A percentile compares a stretch with the other conserved stretches of the same genome.
Evolutionary conservation across 2,888 invertebrate species (phyloP).

Genomic region (Dysmachus trigonus): DNA sequence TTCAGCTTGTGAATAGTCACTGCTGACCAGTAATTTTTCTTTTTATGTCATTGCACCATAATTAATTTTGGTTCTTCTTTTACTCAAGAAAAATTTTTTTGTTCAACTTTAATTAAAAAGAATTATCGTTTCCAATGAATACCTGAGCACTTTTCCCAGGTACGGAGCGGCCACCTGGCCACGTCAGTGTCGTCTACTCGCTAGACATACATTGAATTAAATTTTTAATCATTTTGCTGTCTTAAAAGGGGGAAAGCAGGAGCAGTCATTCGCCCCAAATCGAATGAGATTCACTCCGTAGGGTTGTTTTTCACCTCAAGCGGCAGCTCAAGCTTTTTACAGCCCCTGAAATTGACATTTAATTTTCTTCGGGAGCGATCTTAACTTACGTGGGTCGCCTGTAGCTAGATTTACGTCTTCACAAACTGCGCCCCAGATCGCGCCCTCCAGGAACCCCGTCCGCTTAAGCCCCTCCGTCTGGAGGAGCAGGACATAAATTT

Average conservation of each 20-base stretch:
- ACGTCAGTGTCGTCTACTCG: background rate
- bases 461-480: background rate
- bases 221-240: slow-evolving; percentile 23
- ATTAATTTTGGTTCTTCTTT: too few relatives aligned
- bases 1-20: too few relatives aligned
- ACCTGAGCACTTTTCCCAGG: background rate
- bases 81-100: too few relatives aligned
- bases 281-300: background rate
- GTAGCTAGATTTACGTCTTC: background rate
- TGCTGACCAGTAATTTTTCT: too few relatives aligned
- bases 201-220: background rate
- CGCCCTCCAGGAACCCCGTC: background rate
- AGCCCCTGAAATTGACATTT: slow-evolving; percentile 20
- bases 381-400: background rate
- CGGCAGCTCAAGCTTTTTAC: background rate
- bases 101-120: background rate
- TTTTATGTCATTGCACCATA: too few relatives aligned
- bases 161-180: background rate
- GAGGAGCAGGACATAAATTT: background rate
- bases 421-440: background rate
- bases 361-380: background rate
- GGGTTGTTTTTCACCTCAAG: background rate
- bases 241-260: background rate
- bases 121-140: slow-evolving; percentile 13
- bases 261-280: background rate